phyloP scores from a whole-genome alignment of 64 coral and sea anemone genomes.

The Cladopsammia gracilis region DNA sequence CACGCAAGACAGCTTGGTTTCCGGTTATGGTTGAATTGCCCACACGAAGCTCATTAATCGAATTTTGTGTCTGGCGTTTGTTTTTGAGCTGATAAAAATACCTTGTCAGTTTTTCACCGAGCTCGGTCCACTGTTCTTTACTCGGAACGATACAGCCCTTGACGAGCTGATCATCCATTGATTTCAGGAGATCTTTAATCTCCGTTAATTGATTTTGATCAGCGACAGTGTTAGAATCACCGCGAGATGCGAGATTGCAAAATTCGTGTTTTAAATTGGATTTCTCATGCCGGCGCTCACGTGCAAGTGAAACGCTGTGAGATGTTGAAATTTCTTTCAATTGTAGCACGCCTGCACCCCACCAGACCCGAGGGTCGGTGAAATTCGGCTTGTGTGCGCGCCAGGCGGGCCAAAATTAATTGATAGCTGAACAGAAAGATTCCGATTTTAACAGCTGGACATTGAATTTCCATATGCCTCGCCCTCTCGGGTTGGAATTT shows the following conservation, averaged over 20 bases:
- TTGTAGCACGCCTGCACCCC: not conserved
- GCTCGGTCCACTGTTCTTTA: conserved; percentile 24
- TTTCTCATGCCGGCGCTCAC: not conserved
- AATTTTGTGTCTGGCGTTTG: too few relatives aligned
- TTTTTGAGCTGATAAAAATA: too few relatives aligned
- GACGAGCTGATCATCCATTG: not conserved
- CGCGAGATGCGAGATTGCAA: not conserved
- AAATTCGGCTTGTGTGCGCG: not conserved
- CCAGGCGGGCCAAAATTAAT: too few relatives aligned
- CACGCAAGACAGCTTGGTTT: not conserved
- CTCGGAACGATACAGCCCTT: conserved; percentile 13
- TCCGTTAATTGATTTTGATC: too few relatives aligned
- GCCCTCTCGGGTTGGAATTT: too few relatives aligned
- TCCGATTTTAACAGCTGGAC: too few relatives aligned
- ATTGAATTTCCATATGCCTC: too few relatives aligned
- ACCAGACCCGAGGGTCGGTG: not conserved
- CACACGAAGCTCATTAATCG: not conserved
- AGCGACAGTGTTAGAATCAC: too few relatives aligned
- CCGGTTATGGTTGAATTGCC: not conserved
- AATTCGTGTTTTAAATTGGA: not conserved
- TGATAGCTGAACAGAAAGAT: too few relatives aligned
- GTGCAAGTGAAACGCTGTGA: not conserved
- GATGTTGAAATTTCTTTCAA: not conserved
- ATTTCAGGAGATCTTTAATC: too few relatives aligned
- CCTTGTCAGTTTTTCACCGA: too few relatives aligned